These are phyloP conservation scores for Mesochorus sp. DNA, from an alignment of 2,888 invertebrate species.

Conservation along the genomic window DNA sequence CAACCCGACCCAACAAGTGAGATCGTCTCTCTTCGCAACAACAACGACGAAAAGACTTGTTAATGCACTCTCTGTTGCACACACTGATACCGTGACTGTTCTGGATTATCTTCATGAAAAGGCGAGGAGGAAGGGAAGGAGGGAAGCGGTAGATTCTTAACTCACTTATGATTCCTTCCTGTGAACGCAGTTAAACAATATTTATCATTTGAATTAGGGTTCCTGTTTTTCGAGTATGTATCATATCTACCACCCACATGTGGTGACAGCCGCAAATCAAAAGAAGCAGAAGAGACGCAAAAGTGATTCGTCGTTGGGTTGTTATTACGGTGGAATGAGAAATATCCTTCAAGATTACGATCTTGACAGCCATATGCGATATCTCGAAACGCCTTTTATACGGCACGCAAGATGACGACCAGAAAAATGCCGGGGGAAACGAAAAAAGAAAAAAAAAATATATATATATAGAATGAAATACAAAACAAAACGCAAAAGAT, in stretches of 20 bases:
- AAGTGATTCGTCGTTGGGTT: constrained; percentile 36
- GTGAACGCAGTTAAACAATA: constrained; percentile 76
- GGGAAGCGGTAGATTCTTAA: constrained; percentile 6
- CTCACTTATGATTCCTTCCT: constrained; percentile 41
- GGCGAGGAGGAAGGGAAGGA: too few species aligned
- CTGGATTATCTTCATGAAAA: constrained; percentile 23
- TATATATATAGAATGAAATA: constrained; percentile 16
- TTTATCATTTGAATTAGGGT: constrained; percentile 79
- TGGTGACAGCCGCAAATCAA: not conserved
- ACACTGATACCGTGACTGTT: not conserved
- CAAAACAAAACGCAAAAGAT: too few species aligned
- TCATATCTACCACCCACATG: constrained; percentile 71
- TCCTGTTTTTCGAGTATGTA: constrained; percentile 73
- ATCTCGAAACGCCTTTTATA: constrained; percentile 3
- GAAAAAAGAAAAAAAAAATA: not conserved
- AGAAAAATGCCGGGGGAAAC: not conserved
- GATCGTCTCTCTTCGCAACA: constrained; percentile 56
- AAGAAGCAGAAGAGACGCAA: constrained; percentile 4
- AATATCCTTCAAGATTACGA: constrained; percentile 47
- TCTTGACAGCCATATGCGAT: constrained; percentile 1
- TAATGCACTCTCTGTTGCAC: constrained; percentile 43
- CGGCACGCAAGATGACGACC: not conserved
- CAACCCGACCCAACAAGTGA: constrained; percentile 73
- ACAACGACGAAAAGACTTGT: constrained; percentile 41
- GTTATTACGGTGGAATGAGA: constrained; percentile 27